Base-by-base conservation (phyloP, 2,888 invertebrate species). In the Clusia tigrina region DNA sequence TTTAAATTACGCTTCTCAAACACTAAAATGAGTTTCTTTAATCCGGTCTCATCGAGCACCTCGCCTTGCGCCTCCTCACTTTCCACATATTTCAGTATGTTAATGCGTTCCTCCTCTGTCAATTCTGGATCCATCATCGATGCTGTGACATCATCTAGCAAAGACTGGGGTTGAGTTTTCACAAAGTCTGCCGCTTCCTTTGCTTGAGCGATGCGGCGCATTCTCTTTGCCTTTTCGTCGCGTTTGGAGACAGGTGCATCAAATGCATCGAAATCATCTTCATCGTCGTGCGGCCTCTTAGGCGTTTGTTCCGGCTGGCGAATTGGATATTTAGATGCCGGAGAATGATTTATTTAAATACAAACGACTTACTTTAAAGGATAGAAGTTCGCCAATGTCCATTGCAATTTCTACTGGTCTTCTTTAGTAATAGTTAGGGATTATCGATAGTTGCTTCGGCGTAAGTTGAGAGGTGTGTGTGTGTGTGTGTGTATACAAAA, bases 1-100 rank as follows among this genome's bases (percentile, higher is more conserved):
- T 90, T 93, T 9, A 96, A 86, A 55, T 94, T 92, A 78, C 94
- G 89, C 81, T 99, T 98, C 79, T 99, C 99, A 86, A 98, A 96
- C 67, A 94, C 89, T 15, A 97, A 86, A 22, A 98, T 89, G 79
- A 98, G 88, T 78, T 93, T 91, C 78, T 97, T 97, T 9, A 98
- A 87, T 12, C 90, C 89, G 24, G 89, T 88, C 71, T 97, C 97
- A 86, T 98, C 96, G 53, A 98, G 84, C 1, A 91, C 88, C 80
- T 95, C 95, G n/a, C 90, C 91, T 83, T 93, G 91, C 6, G 90
- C 89, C 46, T 89, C 90, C 85, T 93, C 93, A 58, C 88, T 91
- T 81, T 94, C 94, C 2, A 94, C 94, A 84, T 91, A 91, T 85
- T 90, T 89, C 2, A 93, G 83, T 69, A 94, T 94, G 76, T 93